Evolutionary conservation across 1,140 invertebrate genomes (phyloP).

Genomic region (Ceratosolen fusciceps): DNA sequence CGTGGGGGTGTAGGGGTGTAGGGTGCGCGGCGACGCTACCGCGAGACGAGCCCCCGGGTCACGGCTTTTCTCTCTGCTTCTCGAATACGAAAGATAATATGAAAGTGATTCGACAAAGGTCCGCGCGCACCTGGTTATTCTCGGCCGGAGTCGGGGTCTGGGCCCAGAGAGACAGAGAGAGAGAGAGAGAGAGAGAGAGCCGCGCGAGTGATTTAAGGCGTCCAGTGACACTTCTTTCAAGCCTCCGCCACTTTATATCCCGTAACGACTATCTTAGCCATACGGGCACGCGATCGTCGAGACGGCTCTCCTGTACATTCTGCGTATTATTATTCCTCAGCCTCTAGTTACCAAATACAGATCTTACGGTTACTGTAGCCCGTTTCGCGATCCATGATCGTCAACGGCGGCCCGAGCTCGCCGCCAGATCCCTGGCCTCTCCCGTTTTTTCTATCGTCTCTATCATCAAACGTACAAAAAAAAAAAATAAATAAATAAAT

Average conservation of each 20-base stretch:
- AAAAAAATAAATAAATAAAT: too few relatives aligned
- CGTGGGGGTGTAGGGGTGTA: constrained; percentile 33
- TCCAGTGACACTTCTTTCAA: constrained; percentile 15
- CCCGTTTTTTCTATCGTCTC: too few relatives aligned
- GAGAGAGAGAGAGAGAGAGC: not conserved
- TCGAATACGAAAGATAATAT: not conserved
- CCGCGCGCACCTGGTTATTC: too few relatives aligned
- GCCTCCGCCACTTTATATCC: not conserved
- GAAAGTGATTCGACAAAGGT: constrained; percentile 24
- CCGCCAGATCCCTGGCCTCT: too few relatives aligned
- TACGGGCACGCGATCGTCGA: not conserved
- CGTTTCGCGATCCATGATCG: too few relatives aligned
- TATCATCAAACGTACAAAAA: too few relatives aligned
- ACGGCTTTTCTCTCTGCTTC: constrained; percentile 28
- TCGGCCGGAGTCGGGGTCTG: not conserved
- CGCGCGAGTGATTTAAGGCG: not conserved
- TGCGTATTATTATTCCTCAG: constrained; percentile 20
- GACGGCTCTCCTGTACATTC: constrained; percentile 23
- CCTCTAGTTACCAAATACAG: constrained; percentile 18
- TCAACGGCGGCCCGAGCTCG: too few relatives aligned
- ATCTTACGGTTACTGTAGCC: not conserved
- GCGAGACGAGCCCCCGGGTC: constrained; percentile 35
- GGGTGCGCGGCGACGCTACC: constrained; percentile 36
- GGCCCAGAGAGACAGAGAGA: not conserved
- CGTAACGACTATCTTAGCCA: too few relatives aligned